Evolutionary conservation across 2,888 invertebrate genomes (phyloP), one percentile per base, ranked within the genome.

Genomic region (Seira sanloemensis): DNA sequence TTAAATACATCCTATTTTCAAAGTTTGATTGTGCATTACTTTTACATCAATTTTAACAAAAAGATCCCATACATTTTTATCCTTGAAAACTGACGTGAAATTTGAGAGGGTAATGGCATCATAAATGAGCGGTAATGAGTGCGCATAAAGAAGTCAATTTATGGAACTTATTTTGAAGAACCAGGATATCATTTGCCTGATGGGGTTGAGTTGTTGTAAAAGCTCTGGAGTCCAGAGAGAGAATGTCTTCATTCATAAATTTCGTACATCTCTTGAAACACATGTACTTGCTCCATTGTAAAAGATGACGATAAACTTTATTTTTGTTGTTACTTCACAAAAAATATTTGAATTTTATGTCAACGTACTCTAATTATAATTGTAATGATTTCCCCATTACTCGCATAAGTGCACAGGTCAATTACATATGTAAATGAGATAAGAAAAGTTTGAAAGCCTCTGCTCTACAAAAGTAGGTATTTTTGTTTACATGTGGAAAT

Each of bases 21-120:
- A 65, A 19, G 12, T 65, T 19, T 67, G 67, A n/a, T n/a, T n/a
- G n/a, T n/a, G n/a, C n/a, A n/a, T n/a, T n/a, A n/a, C n/a, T 26
- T 67, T 25, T 16, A 16, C 25, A 7, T 21, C 25, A 67, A 21
- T 5, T 12, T 67, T 25, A 67, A 67, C 5, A 67, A 67, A 25
- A 23, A 21, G 2, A 67, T 4, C 69, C 37, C 12, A 12, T 12
- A 37, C 37, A 37, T 37, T 37, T 37, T 37, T 37, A 37, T 4
- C 37, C 37, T 37, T 37, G 37, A 37, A 69, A n/a, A 1, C 16
- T 67, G 26, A n/a, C 21, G 19, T 26, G 27, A 37, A n/a, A 9
- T 21, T 16, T 54, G 54, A 24, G n/a, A 24, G 73, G 58, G 73
- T 58, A 73, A 73, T 73, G 73, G 25, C 73, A 73, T 46, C 1